These are phyloP conservation scores for Brachyalestes nurse DNA, from an alignment of 2,797 vertebrate species.

Conservation along the genomic window DNA sequence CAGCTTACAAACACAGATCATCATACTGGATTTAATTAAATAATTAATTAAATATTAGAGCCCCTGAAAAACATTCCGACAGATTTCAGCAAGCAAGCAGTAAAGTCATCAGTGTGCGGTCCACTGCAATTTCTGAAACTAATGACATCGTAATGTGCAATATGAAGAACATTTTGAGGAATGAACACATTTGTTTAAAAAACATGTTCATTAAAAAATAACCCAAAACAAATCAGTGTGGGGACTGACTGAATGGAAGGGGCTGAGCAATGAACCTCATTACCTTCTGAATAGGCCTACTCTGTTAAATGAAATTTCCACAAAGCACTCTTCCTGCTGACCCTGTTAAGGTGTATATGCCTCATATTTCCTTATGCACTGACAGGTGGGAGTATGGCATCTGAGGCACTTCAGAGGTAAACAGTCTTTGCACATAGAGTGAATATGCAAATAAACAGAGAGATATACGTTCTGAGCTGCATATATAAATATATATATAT, in stretches of 20 bases:
- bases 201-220: slow-evolving; percentile 12
- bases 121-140: neutral
- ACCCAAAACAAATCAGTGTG: neutral
- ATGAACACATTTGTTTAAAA: neutral
- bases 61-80: neutral
- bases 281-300: slow-evolving; percentile 8
- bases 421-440: neutral
- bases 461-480: neutral
- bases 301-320: neutral
- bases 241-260: slow-evolving; percentile 10
- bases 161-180: neutral
- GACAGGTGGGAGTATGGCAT: neutral
- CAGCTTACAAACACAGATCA: neutral
- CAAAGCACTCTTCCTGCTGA: slow-evolving; percentile 4
- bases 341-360: neutral
- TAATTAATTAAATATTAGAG: neutral
- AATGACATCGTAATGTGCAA: neutral
- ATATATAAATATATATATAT: no score
- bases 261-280: slow-evolving; percentile 10
- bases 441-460: slow-evolving; percentile 1
- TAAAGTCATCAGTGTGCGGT: neutral
- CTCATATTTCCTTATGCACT: neutral
- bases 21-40: neutral
- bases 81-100: neutral
- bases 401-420: slow-evolving; percentile 5